Base-by-base conservation (phyloP, 2,113 vertebrate genomes). In the Copsychus sechellarum region DNA sequence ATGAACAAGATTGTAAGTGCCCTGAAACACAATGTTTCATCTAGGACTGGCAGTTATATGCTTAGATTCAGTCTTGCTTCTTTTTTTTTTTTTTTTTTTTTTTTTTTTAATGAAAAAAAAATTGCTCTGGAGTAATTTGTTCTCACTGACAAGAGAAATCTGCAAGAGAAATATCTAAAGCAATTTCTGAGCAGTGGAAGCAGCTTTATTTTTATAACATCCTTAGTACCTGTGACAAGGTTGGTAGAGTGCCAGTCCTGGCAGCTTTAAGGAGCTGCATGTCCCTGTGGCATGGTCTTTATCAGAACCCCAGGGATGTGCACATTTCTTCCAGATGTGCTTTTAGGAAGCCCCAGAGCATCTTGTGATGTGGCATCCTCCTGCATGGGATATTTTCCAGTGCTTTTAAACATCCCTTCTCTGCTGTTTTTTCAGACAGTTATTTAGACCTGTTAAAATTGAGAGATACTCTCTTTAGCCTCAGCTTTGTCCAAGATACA, bases 261-360 rank as follows among this genome's bases (percentile, higher is more conserved):
- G 13, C 54, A 16, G 60, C n/a, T 74, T 48, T 28, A 26, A 15
- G 0, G 8, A 73, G 51, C 24, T 88, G 43, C 9, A 2, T 16
- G 11, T 16, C 19, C 3, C 17, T 48, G 38, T 20, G 8, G 31
- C 0, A 0, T 43, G 18, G 48, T 14, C 25, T 53, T 56, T 43
- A 14, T 42, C 48, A 21, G 48, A 62, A 29, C 28, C 36, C 57
- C 48, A 13, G 40, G 16, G 29, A 8, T 1, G 4, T 42, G 43
- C 4, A 4, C 11, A 53, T 26, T 47, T 7, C 31, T 73, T 51
- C 29, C 40, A 16, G 45, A 9, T 40, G 36, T 43, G 19, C 36
- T 74, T 81, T 92, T 65, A 29, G 69, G 69, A 69, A 60, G 45
- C 5, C 28, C 38, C 20, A 22, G 67, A 29, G 29, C 71, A 64